These are phyloP conservation scores for Anabas testudineus DNA, from an alignment of 2,797 vertebrate species.

Conservation along the genomic window DNA sequence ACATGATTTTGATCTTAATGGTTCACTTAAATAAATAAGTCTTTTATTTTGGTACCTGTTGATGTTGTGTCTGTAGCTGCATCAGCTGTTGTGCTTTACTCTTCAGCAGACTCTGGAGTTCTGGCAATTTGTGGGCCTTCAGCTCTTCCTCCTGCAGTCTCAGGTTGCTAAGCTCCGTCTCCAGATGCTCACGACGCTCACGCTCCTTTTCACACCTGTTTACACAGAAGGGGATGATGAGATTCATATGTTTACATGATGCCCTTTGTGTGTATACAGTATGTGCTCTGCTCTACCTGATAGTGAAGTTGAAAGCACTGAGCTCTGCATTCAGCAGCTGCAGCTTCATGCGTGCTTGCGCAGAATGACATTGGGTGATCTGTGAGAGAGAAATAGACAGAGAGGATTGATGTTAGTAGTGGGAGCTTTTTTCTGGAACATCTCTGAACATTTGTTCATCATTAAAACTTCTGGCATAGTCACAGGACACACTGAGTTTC, in stretches of 20 bases:
- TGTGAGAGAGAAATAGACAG: slow-evolving; percentile 4
- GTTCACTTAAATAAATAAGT: background rate
- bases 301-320: slow-evolving; percentile 72
- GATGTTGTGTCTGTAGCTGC: slow-evolving; percentile 26
- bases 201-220: slow-evolving; percentile 43
- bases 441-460: background rate
- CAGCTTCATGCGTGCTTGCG: slow-evolving; percentile 55
- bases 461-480: background rate
- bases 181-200: background rate
- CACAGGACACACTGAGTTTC: background rate
- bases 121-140: slow-evolving; percentile 14
- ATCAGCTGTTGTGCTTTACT: background rate
- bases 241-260: background rate
- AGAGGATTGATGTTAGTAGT: no score
- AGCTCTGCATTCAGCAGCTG: slow-evolving; percentile 69
- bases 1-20: background rate
- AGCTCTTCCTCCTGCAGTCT: slow-evolving; percentile 32
- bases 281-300: slow-evolving; percentile 78
- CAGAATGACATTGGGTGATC: slow-evolving; percentile 29
- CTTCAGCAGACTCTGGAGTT: slow-evolving; percentile 24
- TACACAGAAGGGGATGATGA: slow-evolving; percentile 34
- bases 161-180: slow-evolving; percentile 40
- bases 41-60: slow-evolving; percentile 32
- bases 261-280: background rate
- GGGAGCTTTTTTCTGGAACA: background rate